phyloP scores from a whole-genome alignment of 2,888 invertebrate species.

The Epinotia ramella region DNA sequence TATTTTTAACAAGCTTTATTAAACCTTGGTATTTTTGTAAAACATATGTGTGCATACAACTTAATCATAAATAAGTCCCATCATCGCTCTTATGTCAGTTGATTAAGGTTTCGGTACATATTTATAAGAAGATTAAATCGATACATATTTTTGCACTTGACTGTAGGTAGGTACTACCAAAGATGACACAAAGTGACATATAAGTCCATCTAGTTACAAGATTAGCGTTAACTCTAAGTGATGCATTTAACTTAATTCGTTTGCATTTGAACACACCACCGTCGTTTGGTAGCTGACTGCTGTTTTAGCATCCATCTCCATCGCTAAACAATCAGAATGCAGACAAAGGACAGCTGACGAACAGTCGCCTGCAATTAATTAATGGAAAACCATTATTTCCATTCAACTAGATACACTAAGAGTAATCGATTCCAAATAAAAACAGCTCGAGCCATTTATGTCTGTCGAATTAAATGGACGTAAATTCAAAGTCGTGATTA shows the following conservation, averaged over 20 bases:
- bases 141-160: no score
- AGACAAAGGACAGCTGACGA: slow-evolving; percentile 25
- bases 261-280: background rate
- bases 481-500: slow-evolving; percentile 50
- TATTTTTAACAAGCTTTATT: no score
- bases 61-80: no score
- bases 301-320: slow-evolving; percentile 6
- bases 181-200: no score
- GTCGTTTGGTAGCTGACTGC: background rate
- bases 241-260: background rate
- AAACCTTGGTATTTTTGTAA: no score
- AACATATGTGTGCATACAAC: no score
- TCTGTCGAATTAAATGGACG: slow-evolving; percentile 64
- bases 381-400: slow-evolving; percentile 26
- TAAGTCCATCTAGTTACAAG: no score
- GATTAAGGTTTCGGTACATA: no score
- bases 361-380: slow-evolving; percentile 22
- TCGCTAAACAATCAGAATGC: slow-evolving; percentile 16
- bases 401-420: slow-evolving; percentile 28
- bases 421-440: slow-evolving; percentile 45
- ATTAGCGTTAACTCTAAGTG: no score
- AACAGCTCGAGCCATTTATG: slow-evolving; percentile 61
- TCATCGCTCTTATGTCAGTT: no score
- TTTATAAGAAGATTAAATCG: no score
- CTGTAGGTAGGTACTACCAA: no score